A percentile compares a stretch with the other conserved stretches of the same genome.
These are phyloP conservation scores for Parus major DNA, from an alignment of 2,113 vertebrate genomes.

Conservation along the genomic window DNA sequence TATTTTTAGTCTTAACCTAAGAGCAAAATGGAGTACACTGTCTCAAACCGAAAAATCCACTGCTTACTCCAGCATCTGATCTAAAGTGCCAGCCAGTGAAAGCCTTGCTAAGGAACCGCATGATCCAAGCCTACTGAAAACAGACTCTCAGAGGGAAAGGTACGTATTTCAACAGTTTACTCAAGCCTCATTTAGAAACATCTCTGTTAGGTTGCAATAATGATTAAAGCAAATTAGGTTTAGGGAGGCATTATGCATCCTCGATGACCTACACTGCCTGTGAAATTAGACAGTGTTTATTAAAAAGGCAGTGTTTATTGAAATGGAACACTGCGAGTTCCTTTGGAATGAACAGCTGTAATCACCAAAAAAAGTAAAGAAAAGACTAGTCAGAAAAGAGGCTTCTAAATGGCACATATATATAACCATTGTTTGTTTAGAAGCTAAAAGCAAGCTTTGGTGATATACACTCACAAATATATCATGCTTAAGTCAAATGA, in stretches of 20 bases:
- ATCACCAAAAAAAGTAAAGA: background rate
- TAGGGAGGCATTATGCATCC: background rate
- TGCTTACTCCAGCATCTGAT: background rate
- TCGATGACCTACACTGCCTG: background rate
- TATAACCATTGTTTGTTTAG: background rate
- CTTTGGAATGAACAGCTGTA: background rate
- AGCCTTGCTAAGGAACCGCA: background rate
- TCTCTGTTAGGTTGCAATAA: background rate
- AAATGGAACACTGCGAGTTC: background rate
- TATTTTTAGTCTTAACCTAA: background rate
- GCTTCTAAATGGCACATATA: background rate
- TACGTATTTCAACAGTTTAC: background rate
- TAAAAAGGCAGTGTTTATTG: background rate
- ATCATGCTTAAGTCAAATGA: constrained; percentile 15
- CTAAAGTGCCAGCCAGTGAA: background rate
- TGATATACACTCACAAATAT: constrained; percentile 1
- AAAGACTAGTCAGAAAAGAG: background rate
- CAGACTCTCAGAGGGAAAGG: background rate
- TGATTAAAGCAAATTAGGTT: background rate
- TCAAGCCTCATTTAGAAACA: background rate
- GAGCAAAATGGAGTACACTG: background rate
- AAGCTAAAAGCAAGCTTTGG: constrained; percentile 2
- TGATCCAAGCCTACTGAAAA: background rate
- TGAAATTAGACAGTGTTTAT: background rate
- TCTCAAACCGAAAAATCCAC: background rate